Evolutionary conservation across 2,797 vertebrate genomes (phyloP), one percentile per base, ranked within the genome.

Genomic region (Epinephelus awoara): DNA sequence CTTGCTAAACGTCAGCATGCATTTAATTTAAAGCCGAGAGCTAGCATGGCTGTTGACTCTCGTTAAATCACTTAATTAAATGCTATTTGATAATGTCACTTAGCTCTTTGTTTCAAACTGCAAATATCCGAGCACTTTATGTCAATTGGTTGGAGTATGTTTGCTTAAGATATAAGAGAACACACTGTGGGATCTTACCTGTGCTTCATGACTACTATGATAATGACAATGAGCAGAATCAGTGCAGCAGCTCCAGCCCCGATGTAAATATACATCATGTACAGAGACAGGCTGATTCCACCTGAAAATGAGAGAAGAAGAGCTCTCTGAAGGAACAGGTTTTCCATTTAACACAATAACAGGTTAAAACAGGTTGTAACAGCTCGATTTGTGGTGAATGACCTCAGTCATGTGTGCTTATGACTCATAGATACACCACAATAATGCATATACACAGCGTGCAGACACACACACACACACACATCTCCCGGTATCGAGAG

Each of bases 181-280:
- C 15, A 11, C 47, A 15, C 0, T 6, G 10, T 17, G 17, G 40
- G n/a, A 14, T 64, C 82, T 85, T 67, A 96, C 96, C 91, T 94
- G 76, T 79, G 88, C 59, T 80, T 89, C 76, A 89, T 72, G 5
- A 63, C 82, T 5, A 94, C 40, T 42, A 92, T 77, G 77, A 93
- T 4, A 58, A 93, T 80, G 59, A 77, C 67, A 15, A 77, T 40
- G 25, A 95, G 67, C 6, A 95, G 80, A 74, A 89, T 4, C 0
- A 95, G 57, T 19, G 61, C 91, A 25, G 92, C 88, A 52, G 82
- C 70, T 79, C 92, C 95, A 54, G 72, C 83, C 42, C 83, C 94
- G 13, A 88, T 88, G 89, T 95, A 95, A 59, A 96, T 76, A 52
- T 88, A 95, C 77, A 92, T 90, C 90, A 93, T 85, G 73, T 92